Conservation (phyloP, 2,797 vertebrate species). For the Odontamblyopus rebecca region DNA sequence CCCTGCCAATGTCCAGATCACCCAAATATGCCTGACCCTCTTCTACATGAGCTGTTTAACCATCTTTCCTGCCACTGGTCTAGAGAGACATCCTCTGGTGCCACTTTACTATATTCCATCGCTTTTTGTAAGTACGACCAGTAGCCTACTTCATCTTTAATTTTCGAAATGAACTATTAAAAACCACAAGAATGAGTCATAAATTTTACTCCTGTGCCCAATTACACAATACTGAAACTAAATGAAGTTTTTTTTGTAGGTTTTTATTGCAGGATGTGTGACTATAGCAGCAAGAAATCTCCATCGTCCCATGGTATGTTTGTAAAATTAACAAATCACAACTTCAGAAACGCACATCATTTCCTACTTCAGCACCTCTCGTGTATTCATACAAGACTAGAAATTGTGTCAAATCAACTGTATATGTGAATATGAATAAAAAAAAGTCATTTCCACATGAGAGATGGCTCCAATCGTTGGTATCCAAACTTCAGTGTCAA, state of each 20-base stretch:
- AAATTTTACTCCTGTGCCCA: background rate
- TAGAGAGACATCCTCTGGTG: background rate
- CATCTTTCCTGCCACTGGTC: slow-evolving; percentile 9
- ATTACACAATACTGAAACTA: background rate
- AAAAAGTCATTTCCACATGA: too few species aligned
- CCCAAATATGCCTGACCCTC: slow-evolving; percentile 57
- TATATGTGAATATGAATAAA: too few species aligned
- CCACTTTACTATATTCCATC: slow-evolving; percentile 34
- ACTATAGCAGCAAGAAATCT: slow-evolving; percentile 73
- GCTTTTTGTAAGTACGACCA: background rate
- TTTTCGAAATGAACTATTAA: too few species aligned
- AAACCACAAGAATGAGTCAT: background rate
- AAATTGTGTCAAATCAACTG: too few species aligned
- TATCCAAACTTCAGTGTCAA: too few species aligned
- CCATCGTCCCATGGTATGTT: slow-evolving; percentile 28
- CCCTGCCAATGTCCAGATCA: slow-evolving; percentile 45
- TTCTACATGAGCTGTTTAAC: slow-evolving; percentile 27
- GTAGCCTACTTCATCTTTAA: too few species aligned
- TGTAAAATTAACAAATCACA: too few species aligned
- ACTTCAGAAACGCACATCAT: too few species aligned
- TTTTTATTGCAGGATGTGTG: slow-evolving; percentile 61
- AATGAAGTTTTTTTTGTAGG: slow-evolving; percentile 36
- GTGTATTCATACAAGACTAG: too few species aligned
- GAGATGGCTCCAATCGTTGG: too few species aligned
- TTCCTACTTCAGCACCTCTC: too few species aligned